phyloP scores from a whole-genome alignment of 2,888 invertebrate species.

The Phortica okadai region DNA sequence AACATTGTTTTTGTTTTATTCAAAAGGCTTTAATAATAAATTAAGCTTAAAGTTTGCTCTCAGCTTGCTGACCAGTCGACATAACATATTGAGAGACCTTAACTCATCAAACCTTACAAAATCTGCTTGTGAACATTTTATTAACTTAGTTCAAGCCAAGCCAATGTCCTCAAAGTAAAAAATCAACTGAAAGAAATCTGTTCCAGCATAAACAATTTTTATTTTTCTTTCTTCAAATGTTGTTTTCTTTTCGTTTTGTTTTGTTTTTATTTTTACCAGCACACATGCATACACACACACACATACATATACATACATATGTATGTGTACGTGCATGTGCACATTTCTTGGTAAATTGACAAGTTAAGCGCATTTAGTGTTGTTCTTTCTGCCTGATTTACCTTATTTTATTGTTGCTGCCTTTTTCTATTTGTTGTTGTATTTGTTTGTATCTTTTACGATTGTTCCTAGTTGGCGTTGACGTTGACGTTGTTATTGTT shows the following conservation, averaged over 20 bases:
- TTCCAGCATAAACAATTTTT: neutral
- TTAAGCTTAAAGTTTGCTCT: too few relatives aligned
- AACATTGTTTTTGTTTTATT: too few relatives aligned
- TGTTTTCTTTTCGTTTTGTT: neutral
- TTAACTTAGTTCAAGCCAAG: neutral
- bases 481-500: slow-evolving; percentile 42
- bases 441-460: neutral
- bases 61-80: too few relatives aligned
- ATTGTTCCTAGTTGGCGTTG: slow-evolving; percentile 33
- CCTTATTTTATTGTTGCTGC: slow-evolving; percentile 49
- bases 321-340: slow-evolving; percentile 21
- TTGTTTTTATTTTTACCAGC: neutral
- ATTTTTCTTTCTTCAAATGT: neutral
- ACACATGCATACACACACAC: neutral
- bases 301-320: neutral
- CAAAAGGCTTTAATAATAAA: too few relatives aligned
- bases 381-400: slow-evolving; percentile 55
- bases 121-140: neutral
- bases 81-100: too few relatives aligned
- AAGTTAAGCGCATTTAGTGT: slow-evolving; percentile 49
- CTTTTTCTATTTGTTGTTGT: slow-evolving; percentile 43
- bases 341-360: slow-evolving; percentile 41
- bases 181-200: neutral
- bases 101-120: neutral
- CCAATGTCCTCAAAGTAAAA: neutral